Conservation (phyloP, 2,888 invertebrate species). For the Diabrotica balteata region DNA sequence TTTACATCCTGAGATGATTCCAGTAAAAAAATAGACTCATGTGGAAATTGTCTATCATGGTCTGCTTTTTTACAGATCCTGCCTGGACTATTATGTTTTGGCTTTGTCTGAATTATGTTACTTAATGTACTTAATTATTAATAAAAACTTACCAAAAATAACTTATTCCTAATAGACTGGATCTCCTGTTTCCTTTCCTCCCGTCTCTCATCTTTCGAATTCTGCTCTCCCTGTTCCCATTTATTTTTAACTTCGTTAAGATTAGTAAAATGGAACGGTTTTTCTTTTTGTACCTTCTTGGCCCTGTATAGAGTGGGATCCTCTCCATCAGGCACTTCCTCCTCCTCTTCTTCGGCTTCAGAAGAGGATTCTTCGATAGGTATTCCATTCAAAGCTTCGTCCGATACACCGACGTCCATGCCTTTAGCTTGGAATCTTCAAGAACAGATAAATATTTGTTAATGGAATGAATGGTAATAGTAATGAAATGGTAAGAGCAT, state of each 20-base stretch:
- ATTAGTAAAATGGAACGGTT: slow-evolving; percentile 80
- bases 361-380: slow-evolving; percentile 75
- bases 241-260: slow-evolving; percentile 85
- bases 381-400: slow-evolving; percentile 78
- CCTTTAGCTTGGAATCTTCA: slow-evolving; percentile 80
- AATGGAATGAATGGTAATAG: no score
- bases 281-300: slow-evolving; percentile 70
- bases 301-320: slow-evolving; percentile 61
- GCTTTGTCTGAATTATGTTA: no score
- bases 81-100: no score
- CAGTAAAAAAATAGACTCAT: no score
- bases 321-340: slow-evolving; percentile 62
- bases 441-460: slow-evolving; percentile 2
- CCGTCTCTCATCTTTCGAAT: slow-evolving; percentile 70
- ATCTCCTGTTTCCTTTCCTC: slow-evolving; percentile 89
- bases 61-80: no score
- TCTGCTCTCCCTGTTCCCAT: slow-evolving; percentile 75
- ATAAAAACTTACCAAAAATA: slow-evolving; percentile 72
- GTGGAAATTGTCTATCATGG: no score
- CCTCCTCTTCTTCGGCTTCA: slow-evolving; percentile 71
- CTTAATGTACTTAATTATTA: no score
- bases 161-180: slow-evolving; percentile 81
- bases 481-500: no score
- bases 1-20: no score
- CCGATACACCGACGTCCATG: slow-evolving; percentile 80